A percentile compares a stretch with the other conserved stretches of the same genome.
These are phyloP conservation scores for Equus przewalskii DNA, from an alignment of 2,113 vertebrate genomes.

Conservation along the genomic window DNA sequence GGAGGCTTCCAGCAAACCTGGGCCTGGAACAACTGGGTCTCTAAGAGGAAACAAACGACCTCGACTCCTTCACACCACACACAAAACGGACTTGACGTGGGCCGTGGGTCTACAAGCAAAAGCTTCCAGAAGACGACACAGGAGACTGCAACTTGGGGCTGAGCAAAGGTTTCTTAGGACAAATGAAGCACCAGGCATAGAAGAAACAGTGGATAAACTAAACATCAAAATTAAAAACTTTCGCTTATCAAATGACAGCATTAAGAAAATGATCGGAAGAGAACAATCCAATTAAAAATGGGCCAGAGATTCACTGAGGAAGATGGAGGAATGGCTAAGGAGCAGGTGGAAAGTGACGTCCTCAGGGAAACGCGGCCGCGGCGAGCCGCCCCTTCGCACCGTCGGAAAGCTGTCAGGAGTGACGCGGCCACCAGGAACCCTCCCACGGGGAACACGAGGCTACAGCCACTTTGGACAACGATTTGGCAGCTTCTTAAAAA, in stretches of 20 bases:
- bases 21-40: background rate
- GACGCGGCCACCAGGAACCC: background rate
- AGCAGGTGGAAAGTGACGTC: background rate
- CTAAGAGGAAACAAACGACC: background rate
- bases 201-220: background rate
- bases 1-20: too few species aligned
- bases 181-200: background rate
- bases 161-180: background rate
- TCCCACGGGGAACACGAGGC: background rate
- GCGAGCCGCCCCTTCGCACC: too few species aligned
- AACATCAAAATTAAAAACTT: slow-evolving; percentile 7
- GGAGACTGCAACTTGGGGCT: background rate
- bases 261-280: slow-evolving; percentile 48
- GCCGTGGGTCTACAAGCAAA: background rate
- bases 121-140: background rate
- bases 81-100: background rate
- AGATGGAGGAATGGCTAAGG: background rate
- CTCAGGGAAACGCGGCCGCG: too few species aligned
- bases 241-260: slow-evolving; percentile 47
- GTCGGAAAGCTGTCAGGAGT: background rate
- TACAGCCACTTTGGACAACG: accelerated
- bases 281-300: slow-evolving; percentile 45
- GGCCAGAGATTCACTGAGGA: background rate
- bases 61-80: accelerated
- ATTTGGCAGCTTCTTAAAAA: background rate